Evolutionary conservation across 2,113 vertebrate genomes (phyloP), one percentile per base, ranked within the genome.

Genomic region (Oostethus manadensis): DNA sequence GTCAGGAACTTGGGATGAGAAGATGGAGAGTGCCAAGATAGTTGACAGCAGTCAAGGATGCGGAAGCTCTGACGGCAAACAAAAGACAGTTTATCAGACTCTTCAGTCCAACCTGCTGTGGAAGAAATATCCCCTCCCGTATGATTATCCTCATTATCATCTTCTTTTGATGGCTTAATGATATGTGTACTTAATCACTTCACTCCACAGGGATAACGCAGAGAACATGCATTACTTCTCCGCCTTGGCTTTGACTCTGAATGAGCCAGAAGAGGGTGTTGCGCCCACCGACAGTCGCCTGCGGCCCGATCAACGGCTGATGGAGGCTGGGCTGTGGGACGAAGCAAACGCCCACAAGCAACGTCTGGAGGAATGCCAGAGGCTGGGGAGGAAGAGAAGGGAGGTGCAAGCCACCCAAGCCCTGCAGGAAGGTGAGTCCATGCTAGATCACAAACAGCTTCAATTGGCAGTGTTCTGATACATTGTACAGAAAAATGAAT

Each of bases 221-320:
- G 95, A 97, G 84, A 96, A 96, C 89, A 98, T 98, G 95, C 93
- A 98, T 67, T 94, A 89, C 81, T 98, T 98, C 88, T 97, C 96
- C 0, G 87, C 93, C 67, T 88, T 98, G 86, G 96, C 96, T 1
- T 82, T 98, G 71, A 96, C 93, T n/a, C 87, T 98, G 58, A 98
- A 98, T 0, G 96, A 98, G 79, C 80, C 73, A 0, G 96, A 96
- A 67, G 92, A 93, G 0, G 87, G 87, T 0, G 81, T 91, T 9
- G 93, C 94, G 0, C 95, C 95, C 51, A 98, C 94, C 0, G 95
- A 98, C 86, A 98, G 94, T 71, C 92, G 96, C 10, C 84, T 93
- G 73, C 72, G 95, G 17, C 96, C 95, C 0, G 96, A 98, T 88
- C 95, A 98, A 89, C 82, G 92, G 22, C 88, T 98, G 0, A 98